Percentiles rank a stretch among this genome's conserved stretches.
Conservation (phyloP, 1,140 invertebrate species). For the Cotesia chilonis region DNA sequence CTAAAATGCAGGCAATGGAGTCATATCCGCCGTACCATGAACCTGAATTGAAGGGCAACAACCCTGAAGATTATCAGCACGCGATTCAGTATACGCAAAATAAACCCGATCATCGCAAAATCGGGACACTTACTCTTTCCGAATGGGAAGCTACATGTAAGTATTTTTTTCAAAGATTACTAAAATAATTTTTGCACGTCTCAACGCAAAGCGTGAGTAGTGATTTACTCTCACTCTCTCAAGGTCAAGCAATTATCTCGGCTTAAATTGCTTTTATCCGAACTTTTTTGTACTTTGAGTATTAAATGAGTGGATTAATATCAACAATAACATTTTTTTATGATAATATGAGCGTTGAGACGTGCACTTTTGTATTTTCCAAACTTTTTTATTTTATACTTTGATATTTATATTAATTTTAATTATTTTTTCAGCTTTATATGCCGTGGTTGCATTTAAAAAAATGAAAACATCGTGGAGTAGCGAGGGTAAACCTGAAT, state of each 20-base stretch:
- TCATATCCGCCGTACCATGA: constrained; percentile 66
- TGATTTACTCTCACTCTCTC: too few species aligned
- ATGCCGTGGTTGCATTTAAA: constrained; percentile 85
- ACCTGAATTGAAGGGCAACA: constrained; percentile 68
- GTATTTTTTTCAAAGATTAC: constrained; percentile 55
- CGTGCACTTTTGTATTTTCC: too few species aligned
- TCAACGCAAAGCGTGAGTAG: too few species aligned
- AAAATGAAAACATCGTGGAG: constrained; percentile 77
- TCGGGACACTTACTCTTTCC: constrained; percentile 85
- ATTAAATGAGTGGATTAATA: too few species aligned
- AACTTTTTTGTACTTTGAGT: too few species aligned
- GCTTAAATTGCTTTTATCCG: too few species aligned
- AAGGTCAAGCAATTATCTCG: too few species aligned
- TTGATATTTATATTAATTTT: too few species aligned
- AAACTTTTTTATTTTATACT: constrained; percentile 13
- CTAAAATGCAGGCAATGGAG: constrained; percentile 76
- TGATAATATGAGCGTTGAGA: too few species aligned
- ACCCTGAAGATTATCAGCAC: constrained; percentile 77
- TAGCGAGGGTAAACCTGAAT: constrained; percentile 70
- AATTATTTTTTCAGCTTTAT: constrained; percentile 76
- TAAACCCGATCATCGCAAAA: constrained; percentile 58
- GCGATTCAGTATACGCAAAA: constrained; percentile 71
- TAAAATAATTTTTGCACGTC: too few species aligned
- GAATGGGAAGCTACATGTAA: constrained; percentile 95
- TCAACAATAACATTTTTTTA: too few species aligned